phyloP scores from a whole-genome alignment of 1,140 invertebrate species.

The Arctopsyche grandis region DNA sequence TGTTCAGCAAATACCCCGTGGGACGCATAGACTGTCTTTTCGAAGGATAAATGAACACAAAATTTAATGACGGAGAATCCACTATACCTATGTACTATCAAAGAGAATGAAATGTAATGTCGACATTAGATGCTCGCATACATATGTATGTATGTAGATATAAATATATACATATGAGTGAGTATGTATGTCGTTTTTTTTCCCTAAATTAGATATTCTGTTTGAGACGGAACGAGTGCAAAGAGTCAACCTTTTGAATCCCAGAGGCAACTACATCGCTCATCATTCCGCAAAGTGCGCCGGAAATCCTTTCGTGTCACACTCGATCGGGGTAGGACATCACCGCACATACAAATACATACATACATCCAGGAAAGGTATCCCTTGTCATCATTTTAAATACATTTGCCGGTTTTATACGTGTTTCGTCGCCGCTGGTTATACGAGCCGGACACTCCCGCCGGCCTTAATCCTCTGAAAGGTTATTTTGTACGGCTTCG shows the following conservation, averaged over 20 bases:
- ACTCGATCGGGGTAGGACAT: not conserved
- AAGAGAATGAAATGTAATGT: too few relatives aligned
- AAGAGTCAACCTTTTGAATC: too few relatives aligned
- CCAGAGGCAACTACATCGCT: not conserved
- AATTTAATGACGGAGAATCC: not conserved
- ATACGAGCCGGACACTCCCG: conserved; percentile 9
- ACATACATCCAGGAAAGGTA: not conserved
- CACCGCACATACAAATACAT: not conserved
- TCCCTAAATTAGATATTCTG: too few relatives aligned
- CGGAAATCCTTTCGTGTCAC: not conserved
- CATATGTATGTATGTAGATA: too few relatives aligned
- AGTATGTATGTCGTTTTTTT: too few relatives aligned
- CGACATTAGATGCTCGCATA: too few relatives aligned
- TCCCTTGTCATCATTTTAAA: conserved; percentile 18
- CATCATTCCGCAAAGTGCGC: not conserved
- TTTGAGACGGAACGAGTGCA: too few relatives aligned
- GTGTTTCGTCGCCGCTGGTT: not conserved
- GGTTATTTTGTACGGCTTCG: conserved; percentile 7
- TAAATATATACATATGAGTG: too few relatives aligned
- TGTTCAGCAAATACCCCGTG: not conserved
- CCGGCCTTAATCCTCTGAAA: not conserved
- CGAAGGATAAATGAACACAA: not conserved
- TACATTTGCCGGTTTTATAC: conserved; percentile 1
- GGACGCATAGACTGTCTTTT: not conserved
- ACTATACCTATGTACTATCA: too few relatives aligned